These are phyloP conservation scores for Tineola bisselliella DNA, from an alignment of 2,888 invertebrate genomes.

Conservation along the genomic window DNA sequence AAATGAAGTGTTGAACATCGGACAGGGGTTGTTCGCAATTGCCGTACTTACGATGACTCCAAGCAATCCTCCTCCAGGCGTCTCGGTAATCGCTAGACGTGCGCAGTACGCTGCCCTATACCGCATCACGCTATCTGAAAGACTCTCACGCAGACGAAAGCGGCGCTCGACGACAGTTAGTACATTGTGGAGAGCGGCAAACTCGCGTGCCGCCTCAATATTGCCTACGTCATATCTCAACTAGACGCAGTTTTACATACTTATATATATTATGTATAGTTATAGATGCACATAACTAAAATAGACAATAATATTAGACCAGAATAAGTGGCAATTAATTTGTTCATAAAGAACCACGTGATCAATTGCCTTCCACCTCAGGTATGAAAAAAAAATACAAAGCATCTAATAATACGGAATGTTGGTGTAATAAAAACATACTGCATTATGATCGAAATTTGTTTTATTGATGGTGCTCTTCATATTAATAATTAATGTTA, in stretches of 20 bases:
- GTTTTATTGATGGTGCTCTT: not conserved
- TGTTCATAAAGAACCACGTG: no score
- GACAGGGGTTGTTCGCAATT: not conserved
- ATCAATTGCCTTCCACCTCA: no score
- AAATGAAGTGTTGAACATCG: not conserved
- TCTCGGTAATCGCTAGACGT: not conserved
- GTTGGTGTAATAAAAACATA: not conserved
- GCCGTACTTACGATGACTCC: not conserved
- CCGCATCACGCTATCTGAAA: constrained; percentile 2
- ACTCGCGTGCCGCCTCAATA: no score
- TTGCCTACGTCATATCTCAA: no score
- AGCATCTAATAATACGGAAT: not conserved
- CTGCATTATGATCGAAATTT: not conserved
- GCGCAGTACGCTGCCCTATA: not conserved
- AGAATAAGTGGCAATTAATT: no score
- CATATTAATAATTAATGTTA: not conserved
- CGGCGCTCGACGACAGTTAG: constrained; percentile 6
- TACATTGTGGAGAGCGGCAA: not conserved
- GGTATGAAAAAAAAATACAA: not conserved
- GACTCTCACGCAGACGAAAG: constrained; percentile 1
- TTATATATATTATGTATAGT: no score
- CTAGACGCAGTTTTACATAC: no score
- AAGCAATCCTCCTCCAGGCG: not conserved
- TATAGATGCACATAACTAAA: no score
- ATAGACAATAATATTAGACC: not conserved